Base-by-base conservation (phyloP, 1,140 invertebrate genomes). In the Scaptodrosophila lebanonensis region DNA sequence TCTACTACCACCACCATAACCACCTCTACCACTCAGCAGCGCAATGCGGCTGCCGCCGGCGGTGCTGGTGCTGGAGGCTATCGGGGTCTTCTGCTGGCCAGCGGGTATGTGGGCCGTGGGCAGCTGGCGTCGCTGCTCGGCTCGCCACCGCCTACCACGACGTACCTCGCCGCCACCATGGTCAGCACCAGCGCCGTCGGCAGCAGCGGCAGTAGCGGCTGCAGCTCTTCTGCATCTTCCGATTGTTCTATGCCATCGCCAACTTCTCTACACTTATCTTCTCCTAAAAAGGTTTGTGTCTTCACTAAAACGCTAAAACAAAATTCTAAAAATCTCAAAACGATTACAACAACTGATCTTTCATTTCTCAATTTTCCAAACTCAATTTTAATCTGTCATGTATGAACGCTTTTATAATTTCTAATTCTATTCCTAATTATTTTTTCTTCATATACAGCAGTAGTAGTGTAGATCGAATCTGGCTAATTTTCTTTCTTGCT, bases 211-310 rank as follows among this genome's bases (percentile, higher is more conserved):
- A 66, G 70, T 72, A 84, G 82, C 67, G 84, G 76, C 75, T 75
- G 75, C 40, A 84, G 79, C 76, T 86, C 84, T 70, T 86, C 84
- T 83, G 76, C 82, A 82, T 83, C 84, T 84, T 86, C 84, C 86
- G 84, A 86, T 86, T 86, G 84, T 86, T 86, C 84, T 86, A 86
- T 86, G 83, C 70, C 84, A 86, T 86, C 84, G 84, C 84, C 82
- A 85, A 84, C 84, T 86, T 85, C 73, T 83, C 83, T 85, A 82
- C 84, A 86, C 76, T 83, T 85, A 85, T 79, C 83, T 85, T 86
- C 84, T 86, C 83, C 84, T 86, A 86, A 86, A 86, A 86, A 86
- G 84, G 84, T 86, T 86, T 86, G 84, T 86, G 83, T 85, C 70
- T 85, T 75, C 67, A 72, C 69, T 84, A 75, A 79, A 82, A 51